phyloP scores from a whole-genome alignment of 2,888 invertebrate genomes.

The Drosophila birchii region DNA sequence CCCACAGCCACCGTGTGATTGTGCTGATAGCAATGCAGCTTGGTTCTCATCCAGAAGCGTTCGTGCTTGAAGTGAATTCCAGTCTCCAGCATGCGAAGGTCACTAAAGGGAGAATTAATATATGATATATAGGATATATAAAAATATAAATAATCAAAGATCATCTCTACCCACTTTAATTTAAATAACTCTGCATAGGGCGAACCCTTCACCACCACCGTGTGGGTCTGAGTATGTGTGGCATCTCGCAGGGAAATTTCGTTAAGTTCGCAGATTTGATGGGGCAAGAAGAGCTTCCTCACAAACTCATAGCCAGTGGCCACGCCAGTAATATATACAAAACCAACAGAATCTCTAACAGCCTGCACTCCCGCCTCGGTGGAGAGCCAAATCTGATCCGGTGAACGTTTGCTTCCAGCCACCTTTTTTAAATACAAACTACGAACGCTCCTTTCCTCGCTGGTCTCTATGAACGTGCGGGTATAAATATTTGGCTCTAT shows the following conservation, averaged over 20 bases:
- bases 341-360: constrained; percentile 74
- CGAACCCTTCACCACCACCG: constrained; percentile 68
- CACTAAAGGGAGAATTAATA: constrained; percentile 60
- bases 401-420: constrained; percentile 51
- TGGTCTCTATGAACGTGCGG: constrained; percentile 69
- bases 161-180: constrained; percentile 36
- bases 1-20: constrained; percentile 78
- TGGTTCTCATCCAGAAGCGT: constrained; percentile 74
- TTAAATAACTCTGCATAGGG: constrained; percentile 77
- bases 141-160: neutral
- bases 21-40: constrained; percentile 75
- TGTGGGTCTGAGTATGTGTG: constrained; percentile 57
- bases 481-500: constrained; percentile 85
- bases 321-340: constrained; percentile 79
- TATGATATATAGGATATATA: neutral
- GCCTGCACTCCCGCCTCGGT: constrained; percentile 71
- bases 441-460: constrained; percentile 63
- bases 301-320: constrained; percentile 73
- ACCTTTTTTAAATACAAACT: constrained; percentile 72
- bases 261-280: constrained; percentile 84
- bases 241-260: constrained; percentile 77
- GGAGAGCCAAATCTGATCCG: constrained; percentile 65
- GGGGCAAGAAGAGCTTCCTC: constrained; percentile 72
- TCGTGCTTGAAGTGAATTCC: constrained; percentile 75
- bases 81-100: constrained; percentile 77